Conservation (phyloP, 2,888 invertebrate species). For the Dione vanillae region DNA sequence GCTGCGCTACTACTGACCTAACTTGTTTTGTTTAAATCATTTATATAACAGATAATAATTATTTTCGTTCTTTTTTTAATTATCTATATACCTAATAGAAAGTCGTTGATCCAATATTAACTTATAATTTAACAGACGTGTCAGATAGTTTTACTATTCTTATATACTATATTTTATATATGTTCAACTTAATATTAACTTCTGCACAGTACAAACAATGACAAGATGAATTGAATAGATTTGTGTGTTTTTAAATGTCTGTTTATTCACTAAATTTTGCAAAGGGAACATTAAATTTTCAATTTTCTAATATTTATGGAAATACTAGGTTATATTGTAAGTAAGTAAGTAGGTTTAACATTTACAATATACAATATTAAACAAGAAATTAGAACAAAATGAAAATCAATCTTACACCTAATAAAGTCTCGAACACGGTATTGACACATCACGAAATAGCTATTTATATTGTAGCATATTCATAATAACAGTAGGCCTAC, state of each 20-base stretch:
- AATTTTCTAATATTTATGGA: too few relatives aligned
- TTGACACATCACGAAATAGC: constrained; percentile 5
- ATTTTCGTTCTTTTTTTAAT: not conserved
- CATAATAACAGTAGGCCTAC: constrained; percentile 11
- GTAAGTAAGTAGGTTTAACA: too few relatives aligned
- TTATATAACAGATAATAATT: too few relatives aligned
- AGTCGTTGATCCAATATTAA: not conserved
- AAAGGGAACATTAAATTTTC: too few relatives aligned
- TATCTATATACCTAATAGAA: constrained; percentile 8
- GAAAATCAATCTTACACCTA: not conserved
- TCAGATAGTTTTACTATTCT: not conserved
- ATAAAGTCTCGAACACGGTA: not conserved
- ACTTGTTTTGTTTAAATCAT: too few relatives aligned
- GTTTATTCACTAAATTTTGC: too few relatives aligned
- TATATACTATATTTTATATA: not conserved
- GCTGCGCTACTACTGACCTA: too few relatives aligned
- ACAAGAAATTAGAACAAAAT: not conserved
- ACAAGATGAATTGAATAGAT: too few relatives aligned
- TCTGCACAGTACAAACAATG: too few relatives aligned
- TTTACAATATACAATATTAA: not conserved
- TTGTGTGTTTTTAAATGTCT: too few relatives aligned
- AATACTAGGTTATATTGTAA: too few relatives aligned
- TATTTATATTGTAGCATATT: not conserved
- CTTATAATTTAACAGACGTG: not conserved
- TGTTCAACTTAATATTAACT: too few relatives aligned